Conservation (phyloP, 1,140 invertebrate species). For the Drosophila erecta region DNA sequence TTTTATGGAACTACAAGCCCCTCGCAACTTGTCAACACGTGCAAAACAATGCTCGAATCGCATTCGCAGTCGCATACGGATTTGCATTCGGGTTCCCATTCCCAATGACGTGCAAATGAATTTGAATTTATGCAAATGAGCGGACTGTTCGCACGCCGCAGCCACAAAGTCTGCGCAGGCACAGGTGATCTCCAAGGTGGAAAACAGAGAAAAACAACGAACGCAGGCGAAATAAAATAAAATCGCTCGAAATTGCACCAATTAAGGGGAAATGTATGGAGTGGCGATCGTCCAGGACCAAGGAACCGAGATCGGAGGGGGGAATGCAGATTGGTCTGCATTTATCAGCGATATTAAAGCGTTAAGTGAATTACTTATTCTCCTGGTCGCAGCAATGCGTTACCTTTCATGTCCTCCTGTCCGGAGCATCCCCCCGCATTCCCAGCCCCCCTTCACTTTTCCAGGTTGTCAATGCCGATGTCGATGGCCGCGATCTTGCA, state of each 20-base stretch:
- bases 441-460: not conserved
- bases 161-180: slow-evolving; percentile 75
- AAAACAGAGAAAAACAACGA: not conserved
- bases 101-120: slow-evolving; percentile 43
- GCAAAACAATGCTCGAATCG: slow-evolving; percentile 51
- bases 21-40: slow-evolving; percentile 52
- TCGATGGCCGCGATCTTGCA: slow-evolving; percentile 76
- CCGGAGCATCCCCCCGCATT: slow-evolving; percentile 4
- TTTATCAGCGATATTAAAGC: slow-evolving; percentile 84
- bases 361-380: slow-evolving; percentile 84
- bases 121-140: slow-evolving; percentile 72
- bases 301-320: not conserved
- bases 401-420: slow-evolving; percentile 75
- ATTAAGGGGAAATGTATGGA: slow-evolving; percentile 71
- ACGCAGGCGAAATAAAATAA: slow-evolving; percentile 74
- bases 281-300: not conserved
- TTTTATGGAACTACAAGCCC: not conserved
- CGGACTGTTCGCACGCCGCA: slow-evolving; percentile 68
- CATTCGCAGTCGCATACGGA: slow-evolving; percentile 13
- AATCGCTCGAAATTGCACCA: slow-evolving; percentile 81
- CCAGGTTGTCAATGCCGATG: slow-evolving; percentile 42
- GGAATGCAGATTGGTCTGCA: slow-evolving; percentile 55
- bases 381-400: slow-evolving; percentile 66
- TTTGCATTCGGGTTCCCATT: not conserved
- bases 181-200: slow-evolving; percentile 24